Base-by-base conservation (phyloP, 30 jellyfish, hydroid and myxozoan species). In the Turritopsis rubra region DNA sequence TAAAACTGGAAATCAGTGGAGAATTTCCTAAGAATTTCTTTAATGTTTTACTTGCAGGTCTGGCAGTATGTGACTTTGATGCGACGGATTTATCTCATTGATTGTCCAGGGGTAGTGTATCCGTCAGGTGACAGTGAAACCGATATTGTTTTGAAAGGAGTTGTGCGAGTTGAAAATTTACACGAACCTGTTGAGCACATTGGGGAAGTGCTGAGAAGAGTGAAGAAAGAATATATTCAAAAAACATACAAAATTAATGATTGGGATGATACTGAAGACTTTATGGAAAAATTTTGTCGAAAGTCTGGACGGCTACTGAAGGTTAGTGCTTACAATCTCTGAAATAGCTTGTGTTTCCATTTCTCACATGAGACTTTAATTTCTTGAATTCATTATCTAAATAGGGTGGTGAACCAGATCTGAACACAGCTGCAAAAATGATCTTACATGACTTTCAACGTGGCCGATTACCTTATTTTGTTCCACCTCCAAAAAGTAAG, bases 381-480 rank as follows among this genome's bases (percentile, higher is more conserved):
- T 60, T 21, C 21, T 60, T 23, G 19, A 18, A 60, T 18, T 60
- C 22, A 21, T 60, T 60, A n/a, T 60, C 21, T 0, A 18, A 18
- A 60, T 60, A 93, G 97, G 99, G 99, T 60, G 99, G 99, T 17
- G 99, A 95, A 84, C 96, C 99, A 24, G 99, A 95, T 70, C 75
- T 84, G 21, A 89, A 89, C 21, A 95, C 99, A 0, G 99, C 84
- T 28, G 75, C 96, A 18, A 90, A 83, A 84, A 95, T 95, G 99
- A 86, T 95, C 16, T 72, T 95, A 1, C 76, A 70, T 26, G 99
- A 95, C 83, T 95, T 89, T 84, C 99, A 95, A 85, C 83, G 99
- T 26, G 99, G 99, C 27, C 81, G 90, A 74, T 90, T 95, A 66
- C 99, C 99, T 0, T 95, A 95, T 75, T 95, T 95, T 84, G 99